Evolutionary conservation across 2,797 vertebrate genomes (phyloP), one percentile per base, ranked within the genome.

Genomic region (Rhynchonycteris naso): DNA sequence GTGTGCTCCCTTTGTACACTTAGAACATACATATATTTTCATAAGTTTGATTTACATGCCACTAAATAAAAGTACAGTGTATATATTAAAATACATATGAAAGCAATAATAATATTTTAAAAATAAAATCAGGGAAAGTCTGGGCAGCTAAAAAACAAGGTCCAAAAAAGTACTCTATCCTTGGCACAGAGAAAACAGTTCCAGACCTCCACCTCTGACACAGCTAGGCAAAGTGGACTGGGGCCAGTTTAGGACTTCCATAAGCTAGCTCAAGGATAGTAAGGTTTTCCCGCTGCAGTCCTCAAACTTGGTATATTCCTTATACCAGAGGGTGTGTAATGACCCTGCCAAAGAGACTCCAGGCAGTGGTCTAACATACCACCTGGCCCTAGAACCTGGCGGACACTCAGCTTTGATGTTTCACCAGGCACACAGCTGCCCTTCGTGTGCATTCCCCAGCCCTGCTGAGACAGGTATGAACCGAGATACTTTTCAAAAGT

Each of bases 21-120:
- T 79, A 91, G 33, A 92, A 43, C 10, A 88, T 43, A 90, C 75
- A 66, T 61, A n/a, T 56, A 68, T 71, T 95, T 81, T 93, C 56
- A 74, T 87, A 58, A 88, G 69, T 95, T 95, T 80, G 2, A 93
- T 74, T 91, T 72, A 87, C 11, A 85, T 59, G 26, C 12, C 83
- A 93, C 15, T 79, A 52, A 65, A 78, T 52, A 69, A 86, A 89
- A 83, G n/a, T 68, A 59, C 1, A 94, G 26, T 61, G 10, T 50
- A 69, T 47, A 11, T 66, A 58, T 43, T 43, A 91, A 84, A 86
- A 78, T 79, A 18, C 78, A 79, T 74, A 83, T 83, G 80, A 90
- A 93, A 84, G n/a, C 79, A 93, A 28, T 47, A 72, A 76, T 43
- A 69, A 65, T 38, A 61, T 72, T 71, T 92, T 91, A 61, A 14